Percentiles rank a stretch among this genome's conserved stretches.
Conservation (phyloP, 2,797 vertebrate species). For the Pantherophis alleghaniensis region DNA sequence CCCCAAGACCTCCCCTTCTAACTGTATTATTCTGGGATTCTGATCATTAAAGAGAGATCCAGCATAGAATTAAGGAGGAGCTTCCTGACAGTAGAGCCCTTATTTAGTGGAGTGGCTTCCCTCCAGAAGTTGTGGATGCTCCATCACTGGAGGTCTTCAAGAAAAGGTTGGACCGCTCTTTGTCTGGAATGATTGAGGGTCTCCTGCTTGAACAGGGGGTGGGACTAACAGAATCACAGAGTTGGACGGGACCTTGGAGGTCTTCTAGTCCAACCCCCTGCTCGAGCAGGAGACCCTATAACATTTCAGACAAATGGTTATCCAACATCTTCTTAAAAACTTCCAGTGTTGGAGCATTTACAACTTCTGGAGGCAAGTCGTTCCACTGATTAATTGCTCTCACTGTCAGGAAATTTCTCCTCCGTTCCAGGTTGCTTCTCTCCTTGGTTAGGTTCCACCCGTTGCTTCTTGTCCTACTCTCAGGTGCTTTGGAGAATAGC, state of each 20-base stretch:
- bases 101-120: background rate
- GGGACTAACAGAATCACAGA: background rate
- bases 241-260: background rate
- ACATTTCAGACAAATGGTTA: background rate
- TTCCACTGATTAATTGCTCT: too few relatives aligned
- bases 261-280: background rate
- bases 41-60: background rate
- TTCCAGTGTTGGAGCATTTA: background rate
- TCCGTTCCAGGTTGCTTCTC: too few relatives aligned
- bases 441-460: background rate
- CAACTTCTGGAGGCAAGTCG: too few relatives aligned
- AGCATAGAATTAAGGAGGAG: background rate
- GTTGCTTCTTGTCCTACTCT: background rate
- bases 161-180: background rate
- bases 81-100: background rate
- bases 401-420: too few relatives aligned
- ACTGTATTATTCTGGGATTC: background rate
- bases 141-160: background rate
- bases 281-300: background rate
- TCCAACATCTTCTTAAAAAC: background rate
- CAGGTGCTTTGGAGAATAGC: too few relatives aligned
- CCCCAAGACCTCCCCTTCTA: background rate
- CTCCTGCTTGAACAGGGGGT: too few relatives aligned
- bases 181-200: too few relatives aligned
- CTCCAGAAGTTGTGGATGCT: background rate